Evolutionary conservation across 2,888 invertebrate species (phyloP), one percentile per base, ranked within the genome.

Genomic region (Tubulanus polymorphus): DNA sequence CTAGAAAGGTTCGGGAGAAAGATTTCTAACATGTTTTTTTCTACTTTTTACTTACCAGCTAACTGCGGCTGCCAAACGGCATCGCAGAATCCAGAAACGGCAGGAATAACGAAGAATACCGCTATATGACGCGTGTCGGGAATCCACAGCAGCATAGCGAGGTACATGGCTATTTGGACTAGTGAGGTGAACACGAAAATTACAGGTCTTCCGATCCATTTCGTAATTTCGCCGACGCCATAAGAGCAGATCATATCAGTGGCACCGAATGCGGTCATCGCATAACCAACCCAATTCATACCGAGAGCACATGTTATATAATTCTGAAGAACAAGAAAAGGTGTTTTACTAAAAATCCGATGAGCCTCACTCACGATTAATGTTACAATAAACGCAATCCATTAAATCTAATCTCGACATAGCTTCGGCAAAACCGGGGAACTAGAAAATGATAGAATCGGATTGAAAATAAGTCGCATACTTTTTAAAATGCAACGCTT

Each of bases 251-350:
- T 54, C 10, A 71, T 63, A 51, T 69, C 69, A 49, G 63, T 63
- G 8, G 67, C 64, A 1, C 72, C 73, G 49, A 66, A 68, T 49
- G 68, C 70, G 35, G 74, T 63, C 69, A 74, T 70, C 0, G 71
- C 66, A 51, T 68, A 69, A 3, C 73, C 74, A 0, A 74, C 66
- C 48, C 67, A 69, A 35, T 69, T 63, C 5, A 73, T 63, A 6
- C 71, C 72, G 12, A 71, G 57, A 18, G 68, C 65, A 60, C 74
- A 74, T 26, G 67, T 64, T 5, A 73, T 71, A 56, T 67, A 74
- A 0, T 70, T 65, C 74, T 74, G 62, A 41, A 59, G 65, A 51
- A 47, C 54, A 35, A 45, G 10, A 46, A 15, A 53, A n/a, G n/a
- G n/a, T n/a, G n/a, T n/a, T n/a, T n/a, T n/a, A n/a, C n/a, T n/a